Base-by-base conservation (phyloP, 2,113 vertebrate species). In the Indicator maculatus region DNA sequence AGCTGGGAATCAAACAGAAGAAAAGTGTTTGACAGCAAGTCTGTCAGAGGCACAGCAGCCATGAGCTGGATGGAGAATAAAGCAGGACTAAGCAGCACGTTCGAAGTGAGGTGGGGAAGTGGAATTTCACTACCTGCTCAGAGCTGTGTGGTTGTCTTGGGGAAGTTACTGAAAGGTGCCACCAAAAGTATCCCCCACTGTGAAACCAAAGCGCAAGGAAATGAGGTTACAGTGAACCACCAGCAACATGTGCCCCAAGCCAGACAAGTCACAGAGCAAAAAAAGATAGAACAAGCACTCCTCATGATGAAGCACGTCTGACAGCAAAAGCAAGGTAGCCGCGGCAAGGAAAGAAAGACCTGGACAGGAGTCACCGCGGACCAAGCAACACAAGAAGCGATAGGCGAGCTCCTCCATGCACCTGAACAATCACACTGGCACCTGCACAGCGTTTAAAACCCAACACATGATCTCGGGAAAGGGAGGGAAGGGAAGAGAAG, bases 151-250 rank as follows among this genome's bases (percentile, higher is more conserved):
- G 4, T 2, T 2, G 44, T 2, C 9, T 8, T 1, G 16, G 53
- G 71, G 52, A 27, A 10, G 59, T 19, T 11, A 11, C 1, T 0
- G 30, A 50, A 7, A 33, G 1, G 12, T 1, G 8, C 16, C 74
- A 11, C 11, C 47, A 12, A 36, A 20, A 36, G 17, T 0, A 38
- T 0, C 56, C 20, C 5, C 0, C 0, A 6, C 5, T 3, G 55
- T 1, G 61, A 28, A 7, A 33, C 28, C 55, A 7, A 17, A 65
- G 6, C 72, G 5, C 4, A 1, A 19, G 28, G 38, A 30, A 64
- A n/a, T 0, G 38, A 24, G 30, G 23, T 6, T 20, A 6, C 41
- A 1, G 47, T 18, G 63, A 61, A 6, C 4, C 26, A 8, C 1
- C 78, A 53, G 71, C 78, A 71, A 55, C 78, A 44, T 17, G 38